A percentile compares a stretch with the other conserved stretches of the same genome.
phyloP scores from a whole-genome alignment of 2,113 vertebrate species.

The Hemiscyllium ocellatum region DNA sequence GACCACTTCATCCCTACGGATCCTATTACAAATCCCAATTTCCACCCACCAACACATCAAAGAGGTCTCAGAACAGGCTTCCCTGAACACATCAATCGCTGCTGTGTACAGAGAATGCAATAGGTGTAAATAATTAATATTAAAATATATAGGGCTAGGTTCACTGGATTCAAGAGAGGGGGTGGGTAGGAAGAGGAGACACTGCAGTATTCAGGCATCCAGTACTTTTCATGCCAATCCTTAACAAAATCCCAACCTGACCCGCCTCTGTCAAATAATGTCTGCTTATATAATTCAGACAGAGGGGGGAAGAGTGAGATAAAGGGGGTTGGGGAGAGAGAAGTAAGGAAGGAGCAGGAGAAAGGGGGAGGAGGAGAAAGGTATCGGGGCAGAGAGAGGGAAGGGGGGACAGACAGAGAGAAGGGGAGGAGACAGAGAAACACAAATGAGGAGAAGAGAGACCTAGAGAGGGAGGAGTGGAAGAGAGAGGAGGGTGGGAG shows the following conservation, averaged over 20 bases:
- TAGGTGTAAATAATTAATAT: background rate
- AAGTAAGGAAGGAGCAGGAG: no score
- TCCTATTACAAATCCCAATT: background rate
- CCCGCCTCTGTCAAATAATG: slow-evolving; percentile 10
- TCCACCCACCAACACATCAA: background rate
- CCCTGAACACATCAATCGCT: background rate
- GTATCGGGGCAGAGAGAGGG: background rate
- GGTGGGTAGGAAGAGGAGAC: background rate
- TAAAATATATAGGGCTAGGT: slow-evolving; percentile 20
- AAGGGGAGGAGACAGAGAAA: no score
- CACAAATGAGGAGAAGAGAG: no score
- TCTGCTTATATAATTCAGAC: background rate
- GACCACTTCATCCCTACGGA: background rate
- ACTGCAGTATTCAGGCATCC: slow-evolving; percentile 24
- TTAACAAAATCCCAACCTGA: background rate
- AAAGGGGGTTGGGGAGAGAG: no score
- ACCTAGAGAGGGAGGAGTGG: no score
- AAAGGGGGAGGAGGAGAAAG: background rate
- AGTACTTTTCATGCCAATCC: background rate
- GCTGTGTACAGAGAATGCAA: background rate
- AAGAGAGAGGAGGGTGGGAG: no score
- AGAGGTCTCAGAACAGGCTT: background rate
- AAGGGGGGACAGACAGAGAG: background rate
- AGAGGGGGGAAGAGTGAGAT: no score
- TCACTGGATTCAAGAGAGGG: background rate